Conservation (phyloP, 64 coral and sea anemone genomes). For the Stylophora pistillata region DNA sequence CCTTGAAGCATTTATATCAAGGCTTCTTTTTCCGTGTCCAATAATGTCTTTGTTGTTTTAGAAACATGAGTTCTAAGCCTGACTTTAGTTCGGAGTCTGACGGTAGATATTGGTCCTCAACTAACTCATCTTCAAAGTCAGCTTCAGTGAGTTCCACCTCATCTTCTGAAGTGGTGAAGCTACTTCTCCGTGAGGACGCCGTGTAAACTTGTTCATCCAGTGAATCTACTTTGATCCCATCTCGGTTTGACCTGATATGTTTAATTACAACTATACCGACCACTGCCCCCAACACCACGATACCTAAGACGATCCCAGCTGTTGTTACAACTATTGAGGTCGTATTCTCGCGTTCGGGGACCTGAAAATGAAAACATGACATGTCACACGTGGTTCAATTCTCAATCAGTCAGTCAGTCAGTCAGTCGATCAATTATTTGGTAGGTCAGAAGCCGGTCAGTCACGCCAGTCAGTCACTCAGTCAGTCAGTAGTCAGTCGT, state of each 20-base stretch:
- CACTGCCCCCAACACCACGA: conserved; percentile 52
- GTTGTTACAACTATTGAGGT: conserved; percentile 73
- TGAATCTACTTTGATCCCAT: conserved; percentile 53
- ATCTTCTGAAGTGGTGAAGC: conserved; percentile 86
- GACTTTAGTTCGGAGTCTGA: conserved; percentile 98
- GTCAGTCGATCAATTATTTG: not conserved
- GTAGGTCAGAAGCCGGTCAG: not conserved
- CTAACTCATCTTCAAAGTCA: conserved; percentile 91
- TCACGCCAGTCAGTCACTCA: not conserved
- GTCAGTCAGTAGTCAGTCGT: not conserved
- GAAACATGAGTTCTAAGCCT: conserved; percentile 95
- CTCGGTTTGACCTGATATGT: conserved; percentile 30
- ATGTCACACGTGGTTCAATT: not conserved
- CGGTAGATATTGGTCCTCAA: conserved; percentile 92
- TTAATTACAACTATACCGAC: conserved; percentile 58
- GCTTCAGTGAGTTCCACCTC: conserved; percentile 81
- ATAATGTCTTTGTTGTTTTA: conserved; percentile 99
- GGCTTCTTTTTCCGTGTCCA: conserved; percentile 92
- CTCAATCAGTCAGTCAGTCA: not conserved
- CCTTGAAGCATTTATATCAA: not conserved
- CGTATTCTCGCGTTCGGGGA: conserved; percentile 69
- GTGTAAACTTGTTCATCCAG: conserved; percentile 68
- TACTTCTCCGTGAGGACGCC: conserved; percentile 77
- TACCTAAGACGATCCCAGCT: conserved; percentile 73
- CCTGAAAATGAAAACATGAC: conserved; percentile 23